Percentiles rank a stretch among this genome's conserved stretches.
phyloP scores from a whole-genome alignment of 2,888 invertebrate species.

The Euplagia quadripunctaria region DNA sequence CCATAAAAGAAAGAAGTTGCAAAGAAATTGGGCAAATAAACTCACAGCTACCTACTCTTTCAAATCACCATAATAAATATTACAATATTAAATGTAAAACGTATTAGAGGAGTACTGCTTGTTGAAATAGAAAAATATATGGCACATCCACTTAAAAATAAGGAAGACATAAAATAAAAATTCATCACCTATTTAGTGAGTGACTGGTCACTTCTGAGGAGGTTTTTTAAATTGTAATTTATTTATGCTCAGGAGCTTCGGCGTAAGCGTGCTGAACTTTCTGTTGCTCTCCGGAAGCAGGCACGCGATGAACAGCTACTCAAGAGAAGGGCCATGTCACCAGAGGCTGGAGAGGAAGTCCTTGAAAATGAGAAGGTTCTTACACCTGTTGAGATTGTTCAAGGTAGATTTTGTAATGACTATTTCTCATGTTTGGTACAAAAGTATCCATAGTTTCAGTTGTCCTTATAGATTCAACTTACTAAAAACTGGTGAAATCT shows the following conservation, averaged over 20 bases:
- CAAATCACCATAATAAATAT: too few species aligned
- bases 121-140: not conserved
- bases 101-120: not conserved
- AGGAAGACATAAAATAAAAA: not conserved
- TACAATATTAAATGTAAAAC: too few species aligned
- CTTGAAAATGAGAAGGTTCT: constrained; percentile 74
- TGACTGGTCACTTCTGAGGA: not conserved
- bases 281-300: constrained; percentile 96
- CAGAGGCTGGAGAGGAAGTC: constrained; percentile 83
- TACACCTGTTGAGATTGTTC: constrained; percentile 91
- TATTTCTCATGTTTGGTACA: not conserved
- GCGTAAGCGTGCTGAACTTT: constrained; percentile 95
- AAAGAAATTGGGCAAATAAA: too few species aligned
- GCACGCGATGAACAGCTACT: constrained; percentile 97
- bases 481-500: too few species aligned
- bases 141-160: not conserved
- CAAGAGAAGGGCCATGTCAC: constrained; percentile 94
- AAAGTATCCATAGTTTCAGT: not conserved
- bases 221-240: not conserved
- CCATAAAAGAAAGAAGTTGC: too few species aligned
- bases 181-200: not conserved
- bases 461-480: not conserved
- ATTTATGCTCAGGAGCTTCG: constrained; percentile 91
- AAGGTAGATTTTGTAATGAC: constrained; percentile 66
- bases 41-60: too few species aligned